Evolutionary conservation across 1,140 invertebrate species (phyloP), one percentile per base, ranked within the genome.

Genomic region (Cherax destructor): DNA sequence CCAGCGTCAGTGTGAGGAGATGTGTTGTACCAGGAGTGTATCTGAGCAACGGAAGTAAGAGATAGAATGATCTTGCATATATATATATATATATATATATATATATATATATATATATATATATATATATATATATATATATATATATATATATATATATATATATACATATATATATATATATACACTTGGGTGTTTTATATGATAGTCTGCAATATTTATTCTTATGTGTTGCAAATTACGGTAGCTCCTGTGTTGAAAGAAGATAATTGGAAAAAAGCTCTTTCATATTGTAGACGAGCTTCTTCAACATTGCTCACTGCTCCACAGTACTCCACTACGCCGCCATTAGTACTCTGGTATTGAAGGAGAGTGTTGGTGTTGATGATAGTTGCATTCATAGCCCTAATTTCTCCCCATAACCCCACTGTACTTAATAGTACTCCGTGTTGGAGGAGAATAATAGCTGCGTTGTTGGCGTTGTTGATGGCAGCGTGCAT

Each of bases 401-500:
- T 59, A 59, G 1, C 16, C 16, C 56, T 59, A 9, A 59, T 59
- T 0, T 59, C 0, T 16, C 16, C 9, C 9, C 56, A 59, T 16
- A 59, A 3, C 21, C 30, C 47, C 4, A n/a, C 30, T 21, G 7
- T 77, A 9, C 50, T 6, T 24, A 1, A 7, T 30, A 78, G 10
- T n/a, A 88, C 86, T 72, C 49, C 86, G 65, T 88, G 86, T 59
- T 88, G 86, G 10, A 88, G 86, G 61, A 88, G 86, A 10, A 49
- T 72, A 59, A 88, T 65, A 41, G 77, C 79, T 3, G 65, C 86
- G 6, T 49, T n/a, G 5, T 52, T 50, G 21, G 41, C 47, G 78
- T 88, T 88, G 21, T 21, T 47, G n/a, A 72, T 72, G 86, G 86
- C 86, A 21, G 86, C 86, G 86, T 88, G 86, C 86, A 88, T 88